These are phyloP conservation scores for Thymelicus acteon DNA, from an alignment of 2,888 invertebrate genomes.

Conservation along the genomic window DNA sequence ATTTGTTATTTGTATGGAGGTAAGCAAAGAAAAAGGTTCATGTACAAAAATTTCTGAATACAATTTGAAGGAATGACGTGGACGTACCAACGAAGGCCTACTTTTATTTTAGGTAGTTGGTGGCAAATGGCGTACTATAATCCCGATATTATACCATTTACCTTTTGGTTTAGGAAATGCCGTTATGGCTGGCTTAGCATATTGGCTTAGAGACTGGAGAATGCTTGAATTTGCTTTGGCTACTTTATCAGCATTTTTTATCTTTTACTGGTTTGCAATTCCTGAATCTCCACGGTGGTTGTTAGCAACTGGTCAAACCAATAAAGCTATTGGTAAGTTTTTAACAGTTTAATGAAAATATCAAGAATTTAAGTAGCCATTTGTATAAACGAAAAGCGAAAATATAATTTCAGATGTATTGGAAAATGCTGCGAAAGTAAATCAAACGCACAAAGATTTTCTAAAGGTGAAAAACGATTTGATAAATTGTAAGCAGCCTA, in stretches of 20 bases:
- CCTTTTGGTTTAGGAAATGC: constrained; percentile 86
- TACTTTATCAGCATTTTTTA: constrained; percentile 75
- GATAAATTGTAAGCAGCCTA: constrained; percentile 43
- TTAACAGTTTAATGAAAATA: background rate
- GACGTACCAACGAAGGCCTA: background rate
- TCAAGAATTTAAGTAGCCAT: too few species aligned
- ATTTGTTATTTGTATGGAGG: constrained; percentile 88
- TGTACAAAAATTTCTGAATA: background rate
- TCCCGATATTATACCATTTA: constrained; percentile 86
- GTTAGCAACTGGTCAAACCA: constrained; percentile 78
- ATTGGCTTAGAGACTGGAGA: constrained; percentile 86
- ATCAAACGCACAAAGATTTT: constrained; percentile 53
- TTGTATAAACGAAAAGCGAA: background rate
- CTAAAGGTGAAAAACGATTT: constrained; percentile 52
- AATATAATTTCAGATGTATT: constrained; percentile 56
- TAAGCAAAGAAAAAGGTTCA: constrained; percentile 37
- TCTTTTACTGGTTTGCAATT: constrained; percentile 77
- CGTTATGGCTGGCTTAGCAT: constrained; percentile 84
- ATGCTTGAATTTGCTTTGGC: constrained; percentile 84
- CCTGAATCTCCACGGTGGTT: constrained; percentile 88
- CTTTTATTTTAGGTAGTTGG: constrained; percentile 77
- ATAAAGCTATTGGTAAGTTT: constrained; percentile 74
- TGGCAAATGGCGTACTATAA: constrained; percentile 85
- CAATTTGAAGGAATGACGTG: background rate
- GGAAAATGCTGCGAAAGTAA: constrained; percentile 59